Percentiles rank a stretch among this genome's conserved stretches.
These are phyloP conservation scores for Paracyclopina nana DNA, from an alignment of 1,140 invertebrate genomes.

Conservation along the genomic window DNA sequence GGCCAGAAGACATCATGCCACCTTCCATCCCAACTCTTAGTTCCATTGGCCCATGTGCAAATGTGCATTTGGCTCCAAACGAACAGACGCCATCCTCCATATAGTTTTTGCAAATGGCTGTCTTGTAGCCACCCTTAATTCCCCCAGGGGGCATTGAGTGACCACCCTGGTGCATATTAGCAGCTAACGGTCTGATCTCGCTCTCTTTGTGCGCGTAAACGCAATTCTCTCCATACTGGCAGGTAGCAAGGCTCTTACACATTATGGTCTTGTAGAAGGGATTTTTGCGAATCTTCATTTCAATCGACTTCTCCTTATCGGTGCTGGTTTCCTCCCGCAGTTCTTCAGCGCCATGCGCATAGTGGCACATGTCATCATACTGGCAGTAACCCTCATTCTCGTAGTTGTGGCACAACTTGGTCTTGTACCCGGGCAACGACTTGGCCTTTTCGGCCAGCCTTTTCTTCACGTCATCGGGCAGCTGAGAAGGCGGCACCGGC, in stretches of 20 bases:
- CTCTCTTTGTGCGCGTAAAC: not conserved
- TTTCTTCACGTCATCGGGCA: not conserved
- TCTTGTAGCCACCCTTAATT: not conserved
- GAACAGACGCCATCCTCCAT: conserved; percentile 1
- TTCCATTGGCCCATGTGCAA: not conserved
- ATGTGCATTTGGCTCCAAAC: conserved; percentile 1
- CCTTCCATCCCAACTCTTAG: no score
- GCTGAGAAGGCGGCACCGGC: not conserved
- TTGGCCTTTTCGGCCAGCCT: conserved; percentile 3
- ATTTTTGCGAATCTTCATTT: not conserved
- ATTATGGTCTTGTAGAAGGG: conserved; percentile 9
- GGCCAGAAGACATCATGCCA: no score
- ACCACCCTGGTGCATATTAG: not conserved
- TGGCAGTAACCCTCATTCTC: conserved; percentile 1
- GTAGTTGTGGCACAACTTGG: not conserved
- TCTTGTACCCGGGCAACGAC: conserved; percentile 1
- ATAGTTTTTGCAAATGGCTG: conserved; percentile 1
- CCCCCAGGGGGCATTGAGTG: not conserved
- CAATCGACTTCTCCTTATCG: not conserved
- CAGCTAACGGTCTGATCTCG: not conserved
- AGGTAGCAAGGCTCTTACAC: not conserved
- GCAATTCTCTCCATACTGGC: conserved; percentile 6
- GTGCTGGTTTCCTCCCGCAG: not conserved
- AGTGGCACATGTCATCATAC: conserved; percentile 9
- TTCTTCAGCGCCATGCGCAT: conserved; percentile 1